Percentiles rank a stretch among this genome's conserved stretches.
These are phyloP conservation scores for Coleophora deauratella DNA, from an alignment of 2,888 invertebrate genomes.

Conservation along the genomic window DNA sequence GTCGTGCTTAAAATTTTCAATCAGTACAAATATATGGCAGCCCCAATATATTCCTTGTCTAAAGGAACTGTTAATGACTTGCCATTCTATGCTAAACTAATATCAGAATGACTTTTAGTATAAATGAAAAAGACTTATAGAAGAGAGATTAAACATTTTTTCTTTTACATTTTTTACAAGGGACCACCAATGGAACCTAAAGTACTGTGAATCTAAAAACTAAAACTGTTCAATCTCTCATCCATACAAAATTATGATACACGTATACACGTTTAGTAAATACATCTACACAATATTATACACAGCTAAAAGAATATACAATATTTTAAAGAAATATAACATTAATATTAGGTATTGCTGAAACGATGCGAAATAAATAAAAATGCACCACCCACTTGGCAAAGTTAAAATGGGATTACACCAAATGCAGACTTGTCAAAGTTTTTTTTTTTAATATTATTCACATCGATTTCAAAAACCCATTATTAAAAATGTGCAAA, in stretches of 20 bases:
- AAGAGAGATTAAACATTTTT: slow-evolving; percentile 16
- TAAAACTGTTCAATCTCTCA: not conserved
- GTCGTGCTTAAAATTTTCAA: not conserved
- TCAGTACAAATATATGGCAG: slow-evolving; percentile 13
- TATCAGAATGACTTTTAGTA: slow-evolving; percentile 35
- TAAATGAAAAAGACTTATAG: slow-evolving; percentile 8
- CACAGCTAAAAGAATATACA: not conserved
- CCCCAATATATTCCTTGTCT: slow-evolving; percentile 12
- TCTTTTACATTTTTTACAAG: too few species aligned
- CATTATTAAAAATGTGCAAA: too few species aligned
- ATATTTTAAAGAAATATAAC: not conserved
- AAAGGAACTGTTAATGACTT: slow-evolving; percentile 1
- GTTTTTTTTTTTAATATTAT: too few species aligned
- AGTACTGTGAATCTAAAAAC: too few species aligned
- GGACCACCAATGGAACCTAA: too few species aligned
- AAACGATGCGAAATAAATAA: too few species aligned
- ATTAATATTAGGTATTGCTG: not conserved
- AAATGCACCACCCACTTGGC: not conserved
- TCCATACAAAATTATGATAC: not conserved
- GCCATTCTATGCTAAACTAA: slow-evolving; percentile 38
- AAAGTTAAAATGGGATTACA: not conserved
- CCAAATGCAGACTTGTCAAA: not conserved
- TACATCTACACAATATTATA: not conserved
- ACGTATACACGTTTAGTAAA: slow-evolving; percentile 1
- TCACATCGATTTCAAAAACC: too few species aligned